Evolutionary conservation across 2,888 invertebrate genomes (phyloP).

Genomic region (Drosophila cracens): DNA sequence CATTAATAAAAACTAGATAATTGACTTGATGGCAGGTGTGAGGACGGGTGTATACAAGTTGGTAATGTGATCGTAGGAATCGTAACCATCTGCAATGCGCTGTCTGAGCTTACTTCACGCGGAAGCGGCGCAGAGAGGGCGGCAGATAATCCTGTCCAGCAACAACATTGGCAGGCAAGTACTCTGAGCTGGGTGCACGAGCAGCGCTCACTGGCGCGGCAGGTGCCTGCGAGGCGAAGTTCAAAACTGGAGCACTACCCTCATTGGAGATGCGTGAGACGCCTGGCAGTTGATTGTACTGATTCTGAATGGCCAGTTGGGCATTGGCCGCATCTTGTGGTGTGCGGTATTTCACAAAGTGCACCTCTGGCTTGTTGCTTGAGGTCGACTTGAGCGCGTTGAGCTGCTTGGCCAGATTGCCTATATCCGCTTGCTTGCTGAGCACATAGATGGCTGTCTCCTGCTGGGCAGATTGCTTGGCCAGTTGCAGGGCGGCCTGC

Average conservation of each 20-base stretch:
- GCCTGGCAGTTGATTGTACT: conserved; percentile 81
- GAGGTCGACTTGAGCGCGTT: conserved; percentile 66
- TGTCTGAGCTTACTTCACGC: conserved; percentile 61
- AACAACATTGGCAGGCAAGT: conserved; percentile 53
- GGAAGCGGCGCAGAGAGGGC: conserved; percentile 72
- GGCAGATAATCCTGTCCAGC: conserved; percentile 66
- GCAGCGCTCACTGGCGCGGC: conserved; percentile 22
- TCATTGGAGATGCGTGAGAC: conserved; percentile 77
- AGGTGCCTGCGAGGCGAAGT: conserved; percentile 69
- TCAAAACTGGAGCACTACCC: conserved; percentile 80
- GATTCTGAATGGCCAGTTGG: conserved; percentile 81
- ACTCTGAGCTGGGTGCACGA: conserved; percentile 49
- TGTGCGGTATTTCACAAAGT: conserved; percentile 83
- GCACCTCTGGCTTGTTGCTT: conserved; percentile 81
- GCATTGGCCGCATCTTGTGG: conserved; percentile 82
- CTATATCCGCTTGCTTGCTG: conserved; percentile 78
- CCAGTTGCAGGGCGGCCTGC: conserved; percentile 75
- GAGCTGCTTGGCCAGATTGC: conserved; percentile 76
- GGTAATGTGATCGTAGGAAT: conserved; percentile 56
- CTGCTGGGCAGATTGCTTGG: conserved; percentile 77
- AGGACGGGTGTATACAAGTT: conserved; percentile 13
- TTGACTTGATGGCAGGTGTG: conserved; percentile 44
- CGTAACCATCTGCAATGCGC: conserved; percentile 43
- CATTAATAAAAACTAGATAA: conserved; percentile 58
- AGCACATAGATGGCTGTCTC: conserved; percentile 83